Base-by-base conservation (phyloP, 1,140 invertebrate genomes). In the Drosophila miranda region DNA sequence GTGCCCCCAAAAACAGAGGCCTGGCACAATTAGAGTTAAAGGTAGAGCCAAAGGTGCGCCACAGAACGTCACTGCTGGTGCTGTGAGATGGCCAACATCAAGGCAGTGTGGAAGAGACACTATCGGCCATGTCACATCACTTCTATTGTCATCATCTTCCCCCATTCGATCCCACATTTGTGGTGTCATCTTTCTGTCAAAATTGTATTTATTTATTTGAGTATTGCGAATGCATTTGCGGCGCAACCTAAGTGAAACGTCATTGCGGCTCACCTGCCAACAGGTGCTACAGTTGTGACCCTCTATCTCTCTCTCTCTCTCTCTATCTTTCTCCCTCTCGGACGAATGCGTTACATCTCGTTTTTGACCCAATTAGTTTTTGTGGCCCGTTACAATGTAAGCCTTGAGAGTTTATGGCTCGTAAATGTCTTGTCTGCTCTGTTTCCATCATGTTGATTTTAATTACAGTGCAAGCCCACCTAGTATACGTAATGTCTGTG, bases 141-240 rank as follows among this genome's bases (percentile, higher is more conserved):
- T 80, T 84, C 81, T 84, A 84, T 84, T 84, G 81, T 84, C 81
- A 69, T 79, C 79, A 80, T 72, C 77, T 38, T 13, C 34, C 34
- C 34, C 34, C 34, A 38, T 38, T 4, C 34, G 3, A 48, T 2
- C 34, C 0, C 3, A 1, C 34, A 13, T 38, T 38, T 38, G 34
- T 53, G 60, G 76, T 68, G 77, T 79, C 78, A 82, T 83, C 75
- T 64, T 75, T 80, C 78, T 84, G 79, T 86, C 81, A 84, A 77
- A 81, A 80, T 60, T 44, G 14, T 76, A 56, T 74, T 84, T 84
- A 84, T 86, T 77, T 77, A 84, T 84, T 75, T 84, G 75, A 84
- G 83, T 75, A 84, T 86, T 73, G 75, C 77, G 73, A 78, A 51
- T 71, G 50, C 53, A 66, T 50, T 55, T 54, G 14, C 21, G 34